Conservation (phyloP, 2,797 vertebrate genomes). For the Artibeus lituratus region DNA sequence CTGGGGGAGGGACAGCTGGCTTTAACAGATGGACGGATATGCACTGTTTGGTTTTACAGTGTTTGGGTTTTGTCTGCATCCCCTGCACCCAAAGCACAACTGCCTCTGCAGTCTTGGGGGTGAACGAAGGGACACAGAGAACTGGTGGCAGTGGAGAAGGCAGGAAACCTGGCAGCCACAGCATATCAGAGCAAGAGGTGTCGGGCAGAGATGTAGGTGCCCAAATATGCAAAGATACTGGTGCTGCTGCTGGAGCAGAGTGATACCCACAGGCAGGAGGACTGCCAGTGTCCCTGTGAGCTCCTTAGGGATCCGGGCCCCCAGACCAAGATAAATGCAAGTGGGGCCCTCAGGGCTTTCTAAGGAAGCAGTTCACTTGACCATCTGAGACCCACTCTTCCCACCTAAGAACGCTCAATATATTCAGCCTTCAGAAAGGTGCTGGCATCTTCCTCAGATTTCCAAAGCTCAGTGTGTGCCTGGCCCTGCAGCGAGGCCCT, state of each 20-base stretch:
- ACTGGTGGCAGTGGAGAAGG: not conserved
- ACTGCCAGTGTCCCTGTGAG: not conserved
- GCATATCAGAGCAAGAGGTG: not conserved
- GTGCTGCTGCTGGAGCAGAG: not conserved
- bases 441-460: not conserved
- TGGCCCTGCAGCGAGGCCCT: not conserved
- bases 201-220: not conserved
- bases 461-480: not conserved
- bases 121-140: not conserved
- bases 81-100: not conserved
- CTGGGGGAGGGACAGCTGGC: fast-evolving
- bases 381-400: not conserved
- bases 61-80: not conserved
- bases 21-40: not conserved
- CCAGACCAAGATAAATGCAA: not conserved
- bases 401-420: not conserved
- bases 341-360: not conserved
- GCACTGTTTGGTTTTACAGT: not conserved
- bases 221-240: not conserved
- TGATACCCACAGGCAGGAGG: not conserved
- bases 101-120: not conserved
- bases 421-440: not conserved
- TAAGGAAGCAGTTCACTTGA: not conserved
- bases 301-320: not conserved
- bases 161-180: not conserved